These are phyloP conservation scores for Piprites chloris DNA, from an alignment of 2,113 vertebrate genomes.

Conservation along the genomic window DNA sequence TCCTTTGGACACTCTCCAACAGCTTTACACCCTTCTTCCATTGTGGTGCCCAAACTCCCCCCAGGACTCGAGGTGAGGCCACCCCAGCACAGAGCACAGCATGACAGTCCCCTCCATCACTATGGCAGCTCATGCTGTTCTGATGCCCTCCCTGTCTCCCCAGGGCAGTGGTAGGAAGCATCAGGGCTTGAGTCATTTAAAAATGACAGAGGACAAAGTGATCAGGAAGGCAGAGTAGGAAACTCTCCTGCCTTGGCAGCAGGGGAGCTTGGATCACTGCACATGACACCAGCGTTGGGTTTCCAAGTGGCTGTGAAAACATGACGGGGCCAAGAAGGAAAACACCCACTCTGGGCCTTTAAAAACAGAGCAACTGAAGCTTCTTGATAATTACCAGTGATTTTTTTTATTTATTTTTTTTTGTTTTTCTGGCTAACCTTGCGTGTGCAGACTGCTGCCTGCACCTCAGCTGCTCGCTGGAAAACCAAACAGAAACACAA, in stretches of 20 bases:
- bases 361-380: slow-evolving; percentile 26
- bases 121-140: background rate
- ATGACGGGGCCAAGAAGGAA: slow-evolving; percentile 4
- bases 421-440: background rate
- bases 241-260: slow-evolving; percentile 35
- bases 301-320: slow-evolving; percentile 53
- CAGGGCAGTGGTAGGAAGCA: slow-evolving; percentile 3
- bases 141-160: background rate
- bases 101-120: background rate
- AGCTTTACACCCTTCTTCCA: rapidly evolving
- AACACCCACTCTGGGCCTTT: slow-evolving; percentile 29
- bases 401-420: background rate
- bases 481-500: slow-evolving; percentile 1
- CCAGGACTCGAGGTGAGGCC: background rate
- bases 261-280: background rate
- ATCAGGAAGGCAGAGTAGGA: slow-evolving; percentile 32
- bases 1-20: background rate
- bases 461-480: background rate
- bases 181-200: background rate
- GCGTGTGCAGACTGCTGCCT: background rate
- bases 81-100: background rate
- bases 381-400: background rate
- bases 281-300: background rate
- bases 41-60: no score
- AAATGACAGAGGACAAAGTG: background rate